Evolutionary conservation across 2,797 vertebrate species (phyloP).

Genomic region (Alosa sapidissima): DNA sequence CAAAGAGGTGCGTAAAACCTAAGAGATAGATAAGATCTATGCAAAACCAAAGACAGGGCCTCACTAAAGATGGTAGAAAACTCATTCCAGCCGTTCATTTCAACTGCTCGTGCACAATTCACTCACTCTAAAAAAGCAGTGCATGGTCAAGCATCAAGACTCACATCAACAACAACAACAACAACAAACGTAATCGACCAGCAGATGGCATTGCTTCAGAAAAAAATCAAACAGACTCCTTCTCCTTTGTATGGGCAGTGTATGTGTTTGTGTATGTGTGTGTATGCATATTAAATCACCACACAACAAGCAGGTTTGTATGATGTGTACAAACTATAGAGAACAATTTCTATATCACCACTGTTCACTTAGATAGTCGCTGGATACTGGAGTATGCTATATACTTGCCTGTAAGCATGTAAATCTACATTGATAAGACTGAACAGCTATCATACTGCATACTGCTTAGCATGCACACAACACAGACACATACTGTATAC

Average conservation of each 20-base stretch:
- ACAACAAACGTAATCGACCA: not conserved
- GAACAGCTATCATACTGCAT: not conserved
- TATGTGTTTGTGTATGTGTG: not conserved
- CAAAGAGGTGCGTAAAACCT: no score
- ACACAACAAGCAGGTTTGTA: not conserved
- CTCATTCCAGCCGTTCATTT: not conserved
- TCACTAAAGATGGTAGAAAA: not conserved
- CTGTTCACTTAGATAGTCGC: no score
- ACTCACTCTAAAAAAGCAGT: not conserved
- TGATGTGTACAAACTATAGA: no score
- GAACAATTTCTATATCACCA: no score
- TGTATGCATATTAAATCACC: not conserved
- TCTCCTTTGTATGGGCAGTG: not conserved
- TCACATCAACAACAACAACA: not conserved
- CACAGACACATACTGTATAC: no score
- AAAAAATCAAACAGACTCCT: not conserved
- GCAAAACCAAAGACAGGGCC: not conserved
- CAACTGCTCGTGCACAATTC: not conserved
- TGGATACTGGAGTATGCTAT: no score
- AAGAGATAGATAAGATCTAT: no score
- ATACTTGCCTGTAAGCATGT: no score
- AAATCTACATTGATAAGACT: not conserved
- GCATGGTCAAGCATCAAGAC: not conserved
- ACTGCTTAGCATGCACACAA: no score
- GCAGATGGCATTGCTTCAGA: not conserved